These are phyloP conservation scores for Drosophila dives DNA, from an alignment of 2,888 invertebrate genomes.

Conservation along the genomic window DNA sequence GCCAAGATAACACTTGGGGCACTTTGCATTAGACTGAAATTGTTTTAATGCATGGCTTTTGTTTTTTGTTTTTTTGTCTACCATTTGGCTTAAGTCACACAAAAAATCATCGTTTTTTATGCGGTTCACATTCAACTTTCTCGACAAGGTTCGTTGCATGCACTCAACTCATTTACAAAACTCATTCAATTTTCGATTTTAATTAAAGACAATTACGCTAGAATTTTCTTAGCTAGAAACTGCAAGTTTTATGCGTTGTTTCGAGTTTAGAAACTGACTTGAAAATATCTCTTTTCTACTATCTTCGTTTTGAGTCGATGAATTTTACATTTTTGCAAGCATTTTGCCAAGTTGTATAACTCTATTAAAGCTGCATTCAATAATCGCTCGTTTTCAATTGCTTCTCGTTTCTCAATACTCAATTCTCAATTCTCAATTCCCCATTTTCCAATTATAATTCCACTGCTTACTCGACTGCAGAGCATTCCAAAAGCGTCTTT, in stretches of 20 bases:
- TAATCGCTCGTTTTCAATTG: not conserved
- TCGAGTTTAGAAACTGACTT: too few species aligned
- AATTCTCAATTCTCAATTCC: not conserved
- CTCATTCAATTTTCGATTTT: not conserved
- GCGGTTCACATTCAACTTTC: constrained; percentile 2
- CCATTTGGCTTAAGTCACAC: not conserved
- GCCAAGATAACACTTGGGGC: constrained; percentile 28
- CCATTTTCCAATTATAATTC: constrained; percentile 6
- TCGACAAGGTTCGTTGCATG: not conserved
- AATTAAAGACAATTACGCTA: not conserved
- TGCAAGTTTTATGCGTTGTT: too few species aligned
- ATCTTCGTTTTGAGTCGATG: not conserved
- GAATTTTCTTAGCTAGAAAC: not conserved
- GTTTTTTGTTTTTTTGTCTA: not conserved
- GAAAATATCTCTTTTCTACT: too few species aligned
- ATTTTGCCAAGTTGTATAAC: not conserved
- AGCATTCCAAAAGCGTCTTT: constrained; percentile 26
- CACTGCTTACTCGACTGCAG: constrained; percentile 23
- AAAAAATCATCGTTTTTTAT: constrained; percentile 1
- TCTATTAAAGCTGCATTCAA: not conserved
- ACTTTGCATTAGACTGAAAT: constrained; percentile 10
- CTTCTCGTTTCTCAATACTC: not conserved
- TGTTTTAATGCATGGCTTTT: constrained; percentile 9
- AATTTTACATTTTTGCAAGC: not conserved
- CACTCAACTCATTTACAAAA: not conserved